Evolutionary conservation across 2,888 invertebrate genomes (phyloP).

Genomic region (Drosophila anomelani): DNA sequence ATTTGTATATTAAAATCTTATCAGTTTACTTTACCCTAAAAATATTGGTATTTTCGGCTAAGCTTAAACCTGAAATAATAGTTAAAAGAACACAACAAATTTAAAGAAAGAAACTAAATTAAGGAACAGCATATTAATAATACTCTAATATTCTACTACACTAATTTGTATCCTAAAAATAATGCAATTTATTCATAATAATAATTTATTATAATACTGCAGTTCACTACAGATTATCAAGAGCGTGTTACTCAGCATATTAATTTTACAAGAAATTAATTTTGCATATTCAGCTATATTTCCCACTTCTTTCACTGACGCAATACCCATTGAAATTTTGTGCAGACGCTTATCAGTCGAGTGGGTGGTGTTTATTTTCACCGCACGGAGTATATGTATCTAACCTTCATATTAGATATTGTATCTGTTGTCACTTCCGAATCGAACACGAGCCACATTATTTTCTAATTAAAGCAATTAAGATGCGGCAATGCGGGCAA

Average conservation of each 20-base stretch:
- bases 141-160: accelerated
- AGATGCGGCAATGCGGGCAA: not conserved
- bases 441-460: slow-evolving; percentile 7
- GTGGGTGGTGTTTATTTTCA: slow-evolving; percentile 13
- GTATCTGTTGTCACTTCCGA: slow-evolving; percentile 16
- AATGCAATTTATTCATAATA: too few species aligned
- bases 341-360: slow-evolving; percentile 23
- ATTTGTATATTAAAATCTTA: not conserved
- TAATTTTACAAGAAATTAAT: not conserved
- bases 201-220: too few species aligned
- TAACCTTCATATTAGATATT: slow-evolving; percentile 17
- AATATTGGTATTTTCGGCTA: too few species aligned
- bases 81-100: too few species aligned
- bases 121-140: too few species aligned
- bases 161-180: too few species aligned
- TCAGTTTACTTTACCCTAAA: not conserved
- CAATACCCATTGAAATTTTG: not conserved
- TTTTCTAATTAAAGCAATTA: slow-evolving; percentile 40
- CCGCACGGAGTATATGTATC: not conserved
- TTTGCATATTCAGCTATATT: not conserved
- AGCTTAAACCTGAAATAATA: not conserved
- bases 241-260: not conserved
- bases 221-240: not conserved
- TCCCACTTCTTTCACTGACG: slow-evolving; percentile 11
- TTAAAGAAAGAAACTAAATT: not conserved